Percentiles rank a stretch among this genome's conserved stretches.
Conservation (phyloP, 2,888 invertebrate species). For the Rutpela maculata region DNA sequence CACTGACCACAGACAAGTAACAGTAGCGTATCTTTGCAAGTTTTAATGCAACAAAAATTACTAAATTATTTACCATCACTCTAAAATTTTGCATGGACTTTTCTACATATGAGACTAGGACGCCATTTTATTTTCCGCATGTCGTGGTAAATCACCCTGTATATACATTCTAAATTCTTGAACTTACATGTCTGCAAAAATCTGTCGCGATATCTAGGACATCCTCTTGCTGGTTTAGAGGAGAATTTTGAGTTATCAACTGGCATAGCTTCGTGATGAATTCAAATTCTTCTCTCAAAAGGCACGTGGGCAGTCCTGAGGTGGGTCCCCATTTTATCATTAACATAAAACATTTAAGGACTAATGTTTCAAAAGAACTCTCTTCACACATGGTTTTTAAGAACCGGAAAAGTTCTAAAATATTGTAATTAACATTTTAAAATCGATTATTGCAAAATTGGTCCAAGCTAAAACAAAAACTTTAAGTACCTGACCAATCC, state of each 20-base stretch:
- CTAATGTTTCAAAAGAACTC: slow-evolving; percentile 48
- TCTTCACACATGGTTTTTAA: slow-evolving; percentile 52
- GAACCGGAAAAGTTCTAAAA: slow-evolving; percentile 56
- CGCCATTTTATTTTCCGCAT: no score
- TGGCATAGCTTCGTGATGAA: slow-evolving; percentile 66
- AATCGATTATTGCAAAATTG: background rate
- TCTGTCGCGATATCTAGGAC: slow-evolving; percentile 59
- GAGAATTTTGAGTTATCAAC: slow-evolving; percentile 53
- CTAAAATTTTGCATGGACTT: no score
- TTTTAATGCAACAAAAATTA: no score
- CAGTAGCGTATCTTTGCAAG: no score
- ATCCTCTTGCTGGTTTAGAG: slow-evolving; percentile 54
- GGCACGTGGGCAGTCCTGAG: slow-evolving; percentile 60
- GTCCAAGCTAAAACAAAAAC: slow-evolving; percentile 7
- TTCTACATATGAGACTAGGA: no score
- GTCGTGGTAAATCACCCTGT: no score
- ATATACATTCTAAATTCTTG: background rate
- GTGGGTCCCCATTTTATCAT: slow-evolving; percentile 66
- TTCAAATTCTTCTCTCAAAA: slow-evolving; percentile 64
- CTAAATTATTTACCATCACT: no score
- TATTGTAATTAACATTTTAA: background rate
- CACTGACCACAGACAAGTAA: no score
- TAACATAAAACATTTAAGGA: slow-evolving; percentile 62
- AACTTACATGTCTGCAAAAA: slow-evolving; percentile 61
- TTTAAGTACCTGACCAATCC: slow-evolving; percentile 78